Evolutionary conservation across 2,888 invertebrate genomes (phyloP), one percentile per base, ranked within the genome.

Genomic region (Eutolmus rufibarbis): DNA sequence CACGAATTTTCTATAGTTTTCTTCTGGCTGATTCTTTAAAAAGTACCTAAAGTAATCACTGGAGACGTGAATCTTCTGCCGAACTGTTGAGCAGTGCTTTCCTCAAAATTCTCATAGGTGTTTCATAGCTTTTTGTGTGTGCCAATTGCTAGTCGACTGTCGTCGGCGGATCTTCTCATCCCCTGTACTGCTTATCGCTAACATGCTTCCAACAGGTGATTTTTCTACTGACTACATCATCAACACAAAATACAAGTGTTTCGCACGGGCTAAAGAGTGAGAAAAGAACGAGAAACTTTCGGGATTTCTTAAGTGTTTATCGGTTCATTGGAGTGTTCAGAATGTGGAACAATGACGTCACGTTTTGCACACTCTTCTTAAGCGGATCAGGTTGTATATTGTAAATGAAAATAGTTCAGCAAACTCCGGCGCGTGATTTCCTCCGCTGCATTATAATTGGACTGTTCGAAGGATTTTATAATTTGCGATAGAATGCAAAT

Each of bases 161-260:
- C n/a, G 56, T 66, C 23, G 66, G 23, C 66, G 9, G 23, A 12
- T 28, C 28, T 12, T 19, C 8, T 66, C 28, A 4, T 23, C 28
- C 66, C 9, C 14, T 19, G 23, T 8, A 12, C 66, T 23, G 66
- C 66, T 40, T 78, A 14, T 78, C 43, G 23, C 78, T 40, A 40
- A 78, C 9, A 78, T 78, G 78, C 78, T 78, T 78, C 23, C 78
- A 40, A 78, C 78, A 78, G 78, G 78, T 78, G 78, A 78, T 40
- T 78, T 66, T 66, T 19, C 5, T 28, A 8, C 28, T 12, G 28
- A 66, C 66, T 66, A 66, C 66, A 66, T 28, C 66, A 12, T 23
- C 66, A 66, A 66, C 28, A 66, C 19, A 46, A 40, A 78, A 78
- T 76, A 76, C 37, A 76, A 76, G 76, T 76, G 34, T 16, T 76